phyloP scores from a whole-genome alignment of 2,113 vertebrate species.

The Oncorhynchus tshawytscha region DNA sequence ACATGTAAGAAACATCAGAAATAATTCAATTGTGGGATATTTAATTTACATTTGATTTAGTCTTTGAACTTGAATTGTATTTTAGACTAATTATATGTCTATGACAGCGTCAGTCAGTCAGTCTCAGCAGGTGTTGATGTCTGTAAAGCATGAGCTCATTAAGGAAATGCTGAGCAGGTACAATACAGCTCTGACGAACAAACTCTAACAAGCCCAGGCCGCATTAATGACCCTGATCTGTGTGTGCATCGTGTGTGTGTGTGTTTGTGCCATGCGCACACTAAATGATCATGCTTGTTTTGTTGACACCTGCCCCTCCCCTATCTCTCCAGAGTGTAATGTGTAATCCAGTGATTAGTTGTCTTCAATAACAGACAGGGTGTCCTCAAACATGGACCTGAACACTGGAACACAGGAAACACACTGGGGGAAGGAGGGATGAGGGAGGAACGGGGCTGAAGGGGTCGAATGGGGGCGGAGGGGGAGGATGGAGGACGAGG shows the following conservation, averaged over 20 bases:
- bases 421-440: not conserved
- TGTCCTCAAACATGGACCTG: constrained; percentile 1
- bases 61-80: no score
- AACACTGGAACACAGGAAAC: not conserved
- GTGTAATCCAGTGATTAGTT: constrained; percentile 13
- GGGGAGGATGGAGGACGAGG: not conserved
- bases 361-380: constrained; percentile 13
- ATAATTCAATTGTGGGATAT: no score
- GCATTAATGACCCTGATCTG: constrained; percentile 55
- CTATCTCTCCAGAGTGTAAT: not conserved
- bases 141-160: constrained; percentile 54
- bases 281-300: constrained; percentile 41
- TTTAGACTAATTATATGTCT: not conserved
- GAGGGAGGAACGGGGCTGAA: not conserved
- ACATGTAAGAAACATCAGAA: no score
- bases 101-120: not conserved
- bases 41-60: no score
- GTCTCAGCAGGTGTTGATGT: constrained; percentile 67
- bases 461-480: not conserved
- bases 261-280: constrained; percentile 15
- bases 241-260: constrained; percentile 19
- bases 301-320: constrained; percentile 12
- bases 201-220: constrained; percentile 50
- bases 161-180: constrained; percentile 68
- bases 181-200: constrained; percentile 60